A percentile compares a stretch with the other conserved stretches of the same genome.
These are phyloP conservation scores for Drosophila peninsularis DNA, from an alignment of 2,888 invertebrate species.

Conservation along the genomic window DNA sequence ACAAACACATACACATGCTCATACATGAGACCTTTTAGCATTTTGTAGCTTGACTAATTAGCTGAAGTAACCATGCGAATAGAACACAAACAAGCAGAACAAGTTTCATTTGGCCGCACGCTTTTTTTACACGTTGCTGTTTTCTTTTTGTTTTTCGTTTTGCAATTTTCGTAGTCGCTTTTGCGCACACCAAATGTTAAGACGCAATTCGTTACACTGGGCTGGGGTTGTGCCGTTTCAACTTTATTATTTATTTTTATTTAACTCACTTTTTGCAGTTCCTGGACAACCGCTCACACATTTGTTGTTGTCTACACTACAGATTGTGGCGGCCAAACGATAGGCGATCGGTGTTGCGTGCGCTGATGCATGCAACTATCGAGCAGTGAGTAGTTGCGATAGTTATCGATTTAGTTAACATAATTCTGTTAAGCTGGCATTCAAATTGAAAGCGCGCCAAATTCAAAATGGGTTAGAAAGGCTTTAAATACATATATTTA, in stretches of 20 bases:
- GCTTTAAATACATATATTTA: not conserved
- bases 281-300: constrained; percentile 58
- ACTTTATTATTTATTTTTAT: constrained; percentile 30
- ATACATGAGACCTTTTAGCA: constrained; percentile 8
- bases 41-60: constrained; percentile 53
- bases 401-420: constrained; percentile 15
- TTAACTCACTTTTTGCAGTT: constrained; percentile 55
- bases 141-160: constrained; percentile 1
- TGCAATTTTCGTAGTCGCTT: not conserved
- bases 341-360: not conserved
- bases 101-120: constrained; percentile 49
- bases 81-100: constrained; percentile 64
- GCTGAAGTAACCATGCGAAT: constrained; percentile 69
- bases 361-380: not conserved
- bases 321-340: constrained; percentile 46
- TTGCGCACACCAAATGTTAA: constrained; percentile 10
- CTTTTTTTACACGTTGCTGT: constrained; percentile 21
- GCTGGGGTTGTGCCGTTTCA: constrained; percentile 1
- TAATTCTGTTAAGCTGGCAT: not conserved
- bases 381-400: not conserved
- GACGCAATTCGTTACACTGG: constrained; percentile 20
- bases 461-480: not conserved
- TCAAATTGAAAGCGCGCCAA: not conserved
- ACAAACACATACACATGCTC: not conserved
- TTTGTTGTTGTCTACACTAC: constrained; percentile 58